phyloP scores from a whole-genome alignment of 2,113 vertebrate species.

The Cinclus mexicanus region DNA sequence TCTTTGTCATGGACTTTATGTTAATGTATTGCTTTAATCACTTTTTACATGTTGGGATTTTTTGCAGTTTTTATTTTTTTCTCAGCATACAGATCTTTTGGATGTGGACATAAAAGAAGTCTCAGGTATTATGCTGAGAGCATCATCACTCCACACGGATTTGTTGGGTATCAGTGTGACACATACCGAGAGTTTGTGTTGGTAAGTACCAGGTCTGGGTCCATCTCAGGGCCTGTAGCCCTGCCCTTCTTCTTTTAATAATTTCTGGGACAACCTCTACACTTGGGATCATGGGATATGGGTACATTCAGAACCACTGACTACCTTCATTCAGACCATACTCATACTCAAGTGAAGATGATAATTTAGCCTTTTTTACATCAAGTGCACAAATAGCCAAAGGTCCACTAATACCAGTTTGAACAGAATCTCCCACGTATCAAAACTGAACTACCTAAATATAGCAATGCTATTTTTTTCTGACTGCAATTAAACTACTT shows the following conservation, averaged over 20 bases:
- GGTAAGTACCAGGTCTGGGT: neutral
- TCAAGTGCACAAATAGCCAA: neutral
- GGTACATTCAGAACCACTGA: neutral
- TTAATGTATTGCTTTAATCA: neutral
- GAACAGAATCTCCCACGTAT: neutral
- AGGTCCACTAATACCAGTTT: neutral
- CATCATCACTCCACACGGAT: conserved; percentile 38
- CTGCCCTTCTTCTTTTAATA: neutral
- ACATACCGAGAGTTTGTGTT: conserved; percentile 32
- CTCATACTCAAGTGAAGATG: neutral
- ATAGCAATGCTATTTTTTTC: neutral
- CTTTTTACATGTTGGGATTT: neutral
- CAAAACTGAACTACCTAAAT: neutral
- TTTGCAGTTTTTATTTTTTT: neutral
- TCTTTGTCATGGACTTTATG: neutral
- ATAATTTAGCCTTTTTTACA: neutral
- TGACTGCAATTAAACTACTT: neutral
- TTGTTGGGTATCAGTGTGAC: conserved; percentile 57
- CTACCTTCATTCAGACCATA: neutral
- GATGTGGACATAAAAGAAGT: conserved; percentile 63
- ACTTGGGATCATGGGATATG: neutral
- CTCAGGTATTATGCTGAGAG: conserved; percentile 62
- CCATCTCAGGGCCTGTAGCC: neutral
- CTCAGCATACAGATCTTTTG: conserved; percentile 9
- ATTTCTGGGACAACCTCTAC: neutral